Base-by-base conservation (phyloP, 2,113 vertebrate species). In the Poeciliopsis prolifica region DNA sequence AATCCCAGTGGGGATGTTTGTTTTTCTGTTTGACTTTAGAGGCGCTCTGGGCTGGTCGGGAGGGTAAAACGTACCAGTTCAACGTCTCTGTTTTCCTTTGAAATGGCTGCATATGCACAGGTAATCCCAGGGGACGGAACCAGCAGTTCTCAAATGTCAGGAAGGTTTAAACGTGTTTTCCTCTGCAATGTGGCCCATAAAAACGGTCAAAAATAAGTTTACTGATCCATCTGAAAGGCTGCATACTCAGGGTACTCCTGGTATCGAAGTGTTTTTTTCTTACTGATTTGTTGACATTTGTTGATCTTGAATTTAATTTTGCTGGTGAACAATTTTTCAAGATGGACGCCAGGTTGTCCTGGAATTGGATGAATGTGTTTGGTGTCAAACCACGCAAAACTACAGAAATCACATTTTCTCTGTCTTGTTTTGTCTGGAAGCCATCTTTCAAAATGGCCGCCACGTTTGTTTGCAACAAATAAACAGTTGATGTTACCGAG, bases 91-190 rank as follows among this genome's bases (percentile, higher is more conserved):
- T 4, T 44, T 29, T 68, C 13, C n/a, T 68, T 72, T 67, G 28
- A 75, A 40, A 67, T 40, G 40, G 71, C 64, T 83, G 70, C 61
- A 78, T 70, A 33, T 26, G 60, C 65, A 65, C 74, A 72, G 67
- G 68, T 71, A 28, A 84, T 77, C 70, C 78, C 72, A 60, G 54
- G 15, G 82, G 80, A 69, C 63, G 73, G 14, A 68, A 61, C 80
- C 68, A 61, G 22, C 58, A 69, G 77, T 67, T 54, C 68, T 70
- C 30, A 72, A 33, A 61, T 31, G 30, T 82, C 80, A 82, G 61
- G 65, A 31, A 17, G 61, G 22, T 24, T 58, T 58, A 58, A 58
- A 58, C 9, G 8, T 58, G 22, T 8, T 54, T 54, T 54, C 19
- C 48, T 22, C 48, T 22, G 48, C 4, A 3, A 13, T 14, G 40